Evolutionary conservation across 2,888 invertebrate genomes (phyloP).

Genomic region (Rhamphomyia laevipes): DNA sequence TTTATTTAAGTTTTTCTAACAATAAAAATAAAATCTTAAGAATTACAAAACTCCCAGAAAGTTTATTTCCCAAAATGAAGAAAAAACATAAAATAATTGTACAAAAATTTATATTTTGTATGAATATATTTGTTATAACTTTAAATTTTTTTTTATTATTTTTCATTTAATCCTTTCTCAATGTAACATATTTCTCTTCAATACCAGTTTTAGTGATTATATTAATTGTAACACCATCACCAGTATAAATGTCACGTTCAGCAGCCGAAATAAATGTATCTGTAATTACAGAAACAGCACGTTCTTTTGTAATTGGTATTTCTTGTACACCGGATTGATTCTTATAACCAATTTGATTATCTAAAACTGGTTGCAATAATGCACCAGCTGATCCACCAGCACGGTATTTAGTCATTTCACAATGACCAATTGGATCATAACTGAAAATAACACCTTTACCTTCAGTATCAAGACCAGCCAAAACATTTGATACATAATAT

Average conservation of each 20-base stretch:
- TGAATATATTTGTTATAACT: too few relatives aligned
- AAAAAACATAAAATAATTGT: too few relatives aligned
- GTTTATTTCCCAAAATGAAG: too few relatives aligned
- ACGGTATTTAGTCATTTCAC: slow-evolving; percentile 70
- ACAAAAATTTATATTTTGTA: too few relatives aligned
- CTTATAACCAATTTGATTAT: slow-evolving; percentile 87
- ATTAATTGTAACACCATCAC: slow-evolving; percentile 77
- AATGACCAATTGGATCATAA: slow-evolving; percentile 96
- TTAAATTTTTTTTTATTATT: not conserved
- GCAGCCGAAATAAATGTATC: slow-evolving; percentile 97
- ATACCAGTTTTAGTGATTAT: slow-evolving; percentile 82
- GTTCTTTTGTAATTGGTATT: slow-evolving; percentile 59
- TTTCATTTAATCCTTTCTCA: slow-evolving; percentile 79
- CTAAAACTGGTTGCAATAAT: slow-evolving; percentile 85
- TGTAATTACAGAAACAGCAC: slow-evolving; percentile 73
- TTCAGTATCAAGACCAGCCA: slow-evolving; percentile 86
- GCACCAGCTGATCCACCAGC: slow-evolving; percentile 88
- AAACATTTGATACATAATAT: slow-evolving; percentile 88
- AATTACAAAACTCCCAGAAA: too few relatives aligned
- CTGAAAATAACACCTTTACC: slow-evolving; percentile 92
- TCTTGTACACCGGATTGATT: slow-evolving; percentile 55
- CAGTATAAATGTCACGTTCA: slow-evolving; percentile 95
- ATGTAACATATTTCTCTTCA: slow-evolving; percentile 53
- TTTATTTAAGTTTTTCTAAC: too few relatives aligned
- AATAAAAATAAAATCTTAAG: too few relatives aligned